Base-by-base conservation (phyloP, 2,888 invertebrate genomes). In the Drosophila putrida region DNA sequence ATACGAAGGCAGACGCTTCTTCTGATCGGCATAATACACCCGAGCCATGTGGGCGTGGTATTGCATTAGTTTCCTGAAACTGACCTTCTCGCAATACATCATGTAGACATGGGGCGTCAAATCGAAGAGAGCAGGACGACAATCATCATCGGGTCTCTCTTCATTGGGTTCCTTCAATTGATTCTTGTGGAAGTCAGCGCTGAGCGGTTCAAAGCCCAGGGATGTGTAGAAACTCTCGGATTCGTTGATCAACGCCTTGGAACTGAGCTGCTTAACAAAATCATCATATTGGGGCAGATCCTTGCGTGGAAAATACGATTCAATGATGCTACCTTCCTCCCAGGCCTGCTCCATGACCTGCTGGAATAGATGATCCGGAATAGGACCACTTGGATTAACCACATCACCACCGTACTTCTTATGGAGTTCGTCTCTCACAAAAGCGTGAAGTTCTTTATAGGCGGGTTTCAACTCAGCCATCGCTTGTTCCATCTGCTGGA, bases 371-470 rank as follows among this genome's bases (percentile, higher is more conserved):
- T 96, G 96, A 15, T 95, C 96, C 0, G 96, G 96, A 60, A 96
- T 96, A 0, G 96, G 95, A 49, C 96, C 96, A 67, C 93, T 94
- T 43, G 94, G 93, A 0, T 94, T 93, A 0, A 95, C 94, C 0
- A 95, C 92, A 20, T 94, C 92, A 8, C 94, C 94, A 2, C 96
- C 96, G 89, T 97, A 97, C 80, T 94, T 94, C 82, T 95, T 93
- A 31, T 94, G 93, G 27, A 97, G 93, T 65, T 95, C 94, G 64
- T 94, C 93, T 71, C 97, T 93, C 1, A 97, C 95, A 82, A 96
- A 97, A 0, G 96, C 96, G 87, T 97, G 97, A 2, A 97, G 92
- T 85, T 97, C 95, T 68, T 95, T 92, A 90, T 98, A 98, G 4
- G 97, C 91, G 0, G 97, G 97, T 75, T 78, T 84, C 9, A 91